phyloP scores from a whole-genome alignment of 2,797 vertebrate genomes.

The Huso huso region DNA sequence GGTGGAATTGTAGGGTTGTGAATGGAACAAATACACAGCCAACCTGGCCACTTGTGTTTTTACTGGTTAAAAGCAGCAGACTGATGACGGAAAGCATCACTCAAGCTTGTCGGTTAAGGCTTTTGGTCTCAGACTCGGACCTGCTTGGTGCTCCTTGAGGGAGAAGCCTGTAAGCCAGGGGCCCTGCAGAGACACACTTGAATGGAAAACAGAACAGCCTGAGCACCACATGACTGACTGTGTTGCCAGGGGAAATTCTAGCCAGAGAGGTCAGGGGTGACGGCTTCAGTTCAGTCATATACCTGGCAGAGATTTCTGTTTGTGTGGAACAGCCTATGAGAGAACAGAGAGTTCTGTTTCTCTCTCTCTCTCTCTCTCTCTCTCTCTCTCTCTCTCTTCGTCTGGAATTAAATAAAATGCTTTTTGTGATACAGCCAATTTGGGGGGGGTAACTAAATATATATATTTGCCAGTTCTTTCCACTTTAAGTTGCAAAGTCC shows the following conservation, averaged over 20 bases:
- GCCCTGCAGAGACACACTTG: constrained; percentile 24
- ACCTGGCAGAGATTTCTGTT: constrained; percentile 19
- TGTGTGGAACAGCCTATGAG: neutral
- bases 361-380: neutral
- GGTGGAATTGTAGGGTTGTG: too few species aligned
- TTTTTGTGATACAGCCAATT: too few species aligned
- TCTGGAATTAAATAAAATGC: too few species aligned
- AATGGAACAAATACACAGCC: too few species aligned
- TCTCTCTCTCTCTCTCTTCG: too few species aligned
- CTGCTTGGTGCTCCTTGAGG: neutral
- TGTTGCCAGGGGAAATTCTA: constrained; percentile 13
- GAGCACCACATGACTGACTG: constrained; percentile 13
- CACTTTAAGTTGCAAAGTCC: too few species aligned
- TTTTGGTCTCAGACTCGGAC: too few species aligned
- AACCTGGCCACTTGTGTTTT: too few species aligned
- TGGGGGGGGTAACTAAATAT: neutral
- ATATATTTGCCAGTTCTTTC: too few species aligned
- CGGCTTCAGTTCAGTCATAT: neutral
- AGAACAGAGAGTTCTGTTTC: constrained; percentile 25
- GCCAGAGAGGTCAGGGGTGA: neutral
- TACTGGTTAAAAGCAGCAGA: too few species aligned
- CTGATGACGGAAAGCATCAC: too few species aligned
- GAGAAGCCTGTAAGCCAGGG: constrained; percentile 15
- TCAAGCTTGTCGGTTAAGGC: too few species aligned
- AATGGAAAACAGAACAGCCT: constrained; percentile 5